These are phyloP conservation scores for Cybosia mesomella DNA, from an alignment of 2,888 invertebrate genomes.

Conservation along the genomic window DNA sequence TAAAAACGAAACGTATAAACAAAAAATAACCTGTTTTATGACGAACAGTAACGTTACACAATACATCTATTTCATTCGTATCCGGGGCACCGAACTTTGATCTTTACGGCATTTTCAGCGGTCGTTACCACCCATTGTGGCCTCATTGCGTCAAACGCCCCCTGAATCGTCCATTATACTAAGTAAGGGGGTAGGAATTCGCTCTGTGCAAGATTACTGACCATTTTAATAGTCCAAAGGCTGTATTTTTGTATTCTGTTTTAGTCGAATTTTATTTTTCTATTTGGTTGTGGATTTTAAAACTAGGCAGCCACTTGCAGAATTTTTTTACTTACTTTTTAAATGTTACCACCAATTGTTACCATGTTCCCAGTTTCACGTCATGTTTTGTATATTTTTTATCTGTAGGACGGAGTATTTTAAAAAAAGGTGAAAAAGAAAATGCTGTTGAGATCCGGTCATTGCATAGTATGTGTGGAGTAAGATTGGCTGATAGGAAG, in stretches of 20 bases:
- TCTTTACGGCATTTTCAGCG: conserved; percentile 32
- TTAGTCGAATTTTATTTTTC: background rate
- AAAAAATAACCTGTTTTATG: background rate
- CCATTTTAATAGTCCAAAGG: background rate
- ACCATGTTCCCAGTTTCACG: too few species aligned
- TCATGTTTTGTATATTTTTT: too few species aligned
- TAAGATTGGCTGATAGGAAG: too few species aligned
- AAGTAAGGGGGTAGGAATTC: conserved; percentile 7
- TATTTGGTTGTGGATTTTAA: background rate
- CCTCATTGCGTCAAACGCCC: background rate
- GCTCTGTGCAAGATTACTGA: conserved; percentile 5
- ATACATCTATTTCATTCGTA: conserved; percentile 25
- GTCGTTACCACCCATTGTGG: conserved; percentile 14
- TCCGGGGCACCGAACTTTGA: conserved; percentile 46
- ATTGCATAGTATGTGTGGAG: too few species aligned
- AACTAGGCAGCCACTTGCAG: background rate
- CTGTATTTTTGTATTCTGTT: background rate
- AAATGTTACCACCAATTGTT: background rate
- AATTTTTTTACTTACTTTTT: background rate
- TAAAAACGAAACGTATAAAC: too few species aligned
- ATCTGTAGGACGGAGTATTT: too few species aligned
- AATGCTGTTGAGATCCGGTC: too few species aligned
- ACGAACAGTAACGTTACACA: background rate
- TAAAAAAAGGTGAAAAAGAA: too few species aligned
- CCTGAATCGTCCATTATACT: conserved; percentile 14